These are phyloP conservation scores for Spheniscus humboldti DNA, from an alignment of 2,797 vertebrate genomes.

Conservation along the genomic window DNA sequence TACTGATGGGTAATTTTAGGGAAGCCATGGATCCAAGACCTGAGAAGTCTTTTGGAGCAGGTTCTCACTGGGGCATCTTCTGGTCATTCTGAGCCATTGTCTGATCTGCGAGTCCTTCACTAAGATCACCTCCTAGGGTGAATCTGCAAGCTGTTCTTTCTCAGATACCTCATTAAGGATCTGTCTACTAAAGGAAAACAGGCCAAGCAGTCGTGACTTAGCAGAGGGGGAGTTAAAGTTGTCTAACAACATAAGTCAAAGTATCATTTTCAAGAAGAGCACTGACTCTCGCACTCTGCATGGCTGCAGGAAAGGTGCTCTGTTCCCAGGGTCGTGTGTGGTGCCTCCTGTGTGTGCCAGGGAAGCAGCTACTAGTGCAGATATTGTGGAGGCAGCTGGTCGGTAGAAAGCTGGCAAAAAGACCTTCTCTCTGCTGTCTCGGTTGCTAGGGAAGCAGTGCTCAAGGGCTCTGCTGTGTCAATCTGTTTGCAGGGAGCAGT, in stretches of 20 bases:
- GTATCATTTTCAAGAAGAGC: background rate
- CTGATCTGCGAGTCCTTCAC: background rate
- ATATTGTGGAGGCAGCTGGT: background rate
- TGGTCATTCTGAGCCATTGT: background rate
- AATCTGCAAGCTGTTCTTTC: background rate
- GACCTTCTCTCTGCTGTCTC: background rate
- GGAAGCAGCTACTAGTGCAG: no score
- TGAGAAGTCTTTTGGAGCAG: background rate
- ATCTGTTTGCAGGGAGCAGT: background rate
- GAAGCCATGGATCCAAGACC: background rate
- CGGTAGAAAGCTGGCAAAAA: background rate
- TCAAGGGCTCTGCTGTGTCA: background rate
- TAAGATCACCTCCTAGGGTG: background rate
- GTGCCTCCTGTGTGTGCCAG: no score
- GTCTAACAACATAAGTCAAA: background rate
- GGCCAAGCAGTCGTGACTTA: background rate
- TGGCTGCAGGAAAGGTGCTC: background rate
- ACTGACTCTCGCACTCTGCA: accelerated
- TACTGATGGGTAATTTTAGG: background rate
- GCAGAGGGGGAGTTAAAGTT: background rate
- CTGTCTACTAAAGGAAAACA: background rate
- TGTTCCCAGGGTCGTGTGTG: background rate
- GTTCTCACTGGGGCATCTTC: background rate
- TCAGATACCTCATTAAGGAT: background rate
- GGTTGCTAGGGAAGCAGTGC: background rate